Evolutionary conservation across 2,797 vertebrate genomes (phyloP).

Genomic region (Menidia menidia): DNA sequence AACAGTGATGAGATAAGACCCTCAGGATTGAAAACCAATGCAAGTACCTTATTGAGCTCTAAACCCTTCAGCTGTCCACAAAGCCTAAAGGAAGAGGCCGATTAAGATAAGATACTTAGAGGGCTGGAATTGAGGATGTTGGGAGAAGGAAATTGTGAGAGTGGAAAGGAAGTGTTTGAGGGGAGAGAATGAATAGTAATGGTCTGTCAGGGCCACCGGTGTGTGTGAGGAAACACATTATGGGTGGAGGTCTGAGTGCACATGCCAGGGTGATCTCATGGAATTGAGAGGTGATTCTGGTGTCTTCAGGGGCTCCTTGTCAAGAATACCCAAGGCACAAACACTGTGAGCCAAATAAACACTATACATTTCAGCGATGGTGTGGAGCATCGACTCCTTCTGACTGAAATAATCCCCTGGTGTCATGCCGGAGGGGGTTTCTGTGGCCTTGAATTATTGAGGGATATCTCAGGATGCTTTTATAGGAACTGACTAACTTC

Average conservation of each 20-base stretch:
- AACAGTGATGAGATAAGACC: conserved; percentile 42
- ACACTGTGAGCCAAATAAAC: background rate
- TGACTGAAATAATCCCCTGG: background rate
- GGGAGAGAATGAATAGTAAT: conserved; percentile 31
- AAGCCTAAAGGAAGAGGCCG: too few relatives aligned
- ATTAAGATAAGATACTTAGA: conserved; percentile 15
- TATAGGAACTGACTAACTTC: background rate
- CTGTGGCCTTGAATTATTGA: background rate
- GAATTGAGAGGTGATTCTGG: conserved; percentile 24
- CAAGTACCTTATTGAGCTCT: conserved; percentile 78
- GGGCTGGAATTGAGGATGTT: conserved; percentile 12
- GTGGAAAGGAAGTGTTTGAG: conserved; percentile 41
- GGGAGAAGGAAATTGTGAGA: conserved; percentile 13
- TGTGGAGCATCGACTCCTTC: background rate
- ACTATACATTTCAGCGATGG: background rate
- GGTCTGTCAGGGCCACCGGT: conserved; percentile 52
- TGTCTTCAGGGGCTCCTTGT: conserved; percentile 25
- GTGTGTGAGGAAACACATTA: conserved; percentile 51
- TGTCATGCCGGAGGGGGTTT: background rate
- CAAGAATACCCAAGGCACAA: conserved; percentile 10
- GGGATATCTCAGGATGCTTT: background rate
- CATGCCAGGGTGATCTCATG: conserved; percentile 65
- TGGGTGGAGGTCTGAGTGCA: conserved; percentile 68
- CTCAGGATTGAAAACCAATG: conserved; percentile 83
- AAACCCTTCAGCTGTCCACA: conserved; percentile 67